A percentile compares a stretch with the other conserved stretches of the same genome.
Evolutionary conservation across 2,113 vertebrate species (phyloP).

Genomic region (Gymnarchus niloticus): DNA sequence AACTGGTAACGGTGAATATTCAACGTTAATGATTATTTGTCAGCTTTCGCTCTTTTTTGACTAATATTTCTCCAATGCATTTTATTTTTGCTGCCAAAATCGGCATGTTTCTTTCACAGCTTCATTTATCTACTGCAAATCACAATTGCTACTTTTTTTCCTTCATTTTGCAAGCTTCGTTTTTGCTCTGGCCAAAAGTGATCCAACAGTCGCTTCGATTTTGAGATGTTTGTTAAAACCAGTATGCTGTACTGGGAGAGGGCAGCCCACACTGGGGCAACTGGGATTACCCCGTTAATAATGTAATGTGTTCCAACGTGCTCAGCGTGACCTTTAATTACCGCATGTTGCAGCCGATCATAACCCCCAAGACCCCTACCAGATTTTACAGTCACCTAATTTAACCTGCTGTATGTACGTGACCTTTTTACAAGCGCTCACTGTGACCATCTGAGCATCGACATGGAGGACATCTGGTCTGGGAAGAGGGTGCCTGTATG

Average conservation of each 20-base stretch:
- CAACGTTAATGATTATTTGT: background rate
- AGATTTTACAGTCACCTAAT: constrained; percentile 65
- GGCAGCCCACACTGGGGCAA: constrained; percentile 5
- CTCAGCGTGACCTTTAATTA: constrained; percentile 46
- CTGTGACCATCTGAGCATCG: constrained; percentile 63
- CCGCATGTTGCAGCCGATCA: constrained; percentile 44
- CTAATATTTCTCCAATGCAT: background rate
- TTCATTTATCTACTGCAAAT: background rate
- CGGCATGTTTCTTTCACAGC: background rate
- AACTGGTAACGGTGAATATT: background rate
- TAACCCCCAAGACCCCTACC: constrained; percentile 47
- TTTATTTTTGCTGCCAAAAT: background rate
- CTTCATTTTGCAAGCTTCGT: background rate
- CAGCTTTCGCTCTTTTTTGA: background rate
- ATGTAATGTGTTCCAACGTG: constrained; percentile 15
- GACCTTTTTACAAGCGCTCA: constrained; percentile 64
- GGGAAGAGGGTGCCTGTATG: constrained; percentile 48
- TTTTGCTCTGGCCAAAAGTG: background rate
- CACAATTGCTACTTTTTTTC: background rate
- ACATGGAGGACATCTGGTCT: constrained; percentile 65
- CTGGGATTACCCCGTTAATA: constrained; percentile 24
- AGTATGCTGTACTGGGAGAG: constrained; percentile 9
- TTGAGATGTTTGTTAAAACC: background rate
- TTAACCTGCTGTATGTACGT: constrained; percentile 69
- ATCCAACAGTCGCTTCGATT: background rate